Evolutionary conservation across 2,113 vertebrate species (phyloP).

Genomic region (Sinocyclocheilus anshuiensis): DNA sequence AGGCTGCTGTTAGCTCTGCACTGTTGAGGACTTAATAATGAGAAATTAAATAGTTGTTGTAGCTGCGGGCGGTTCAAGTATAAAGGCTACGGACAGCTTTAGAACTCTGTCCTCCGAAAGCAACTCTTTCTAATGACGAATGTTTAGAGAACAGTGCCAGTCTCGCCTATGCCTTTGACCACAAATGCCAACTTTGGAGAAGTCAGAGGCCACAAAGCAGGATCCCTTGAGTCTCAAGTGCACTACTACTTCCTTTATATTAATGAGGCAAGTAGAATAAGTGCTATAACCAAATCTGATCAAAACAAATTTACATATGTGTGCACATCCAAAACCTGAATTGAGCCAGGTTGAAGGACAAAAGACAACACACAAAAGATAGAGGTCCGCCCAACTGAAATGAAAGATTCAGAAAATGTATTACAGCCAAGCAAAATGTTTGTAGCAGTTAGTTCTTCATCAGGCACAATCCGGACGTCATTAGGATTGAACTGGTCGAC

Average conservation of each 20-base stretch:
- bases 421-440: not conserved
- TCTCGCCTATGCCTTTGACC: not conserved
- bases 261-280: not conserved
- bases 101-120: not conserved
- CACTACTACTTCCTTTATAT: not conserved
- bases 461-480: not conserved
- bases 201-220: not conserved
- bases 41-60: constrained; percentile 43
- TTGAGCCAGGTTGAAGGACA: not conserved
- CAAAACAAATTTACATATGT: not conserved
- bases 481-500: not conserved
- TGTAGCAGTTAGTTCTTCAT: not conserved
- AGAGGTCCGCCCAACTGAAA: not conserved
- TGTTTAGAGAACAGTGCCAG: not conserved
- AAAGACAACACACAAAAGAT: not conserved
- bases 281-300: not conserved
- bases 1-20: constrained; percentile 43
- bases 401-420: not conserved
- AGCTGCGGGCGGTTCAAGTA: constrained; percentile 26
- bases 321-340: not conserved
- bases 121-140: not conserved
- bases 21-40: constrained; percentile 52
- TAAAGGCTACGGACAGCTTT: not conserved
- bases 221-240: not conserved
- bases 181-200: not conserved